Evolutionary conservation across 2,797 vertebrate genomes (phyloP).

Genomic region (Mus spretus): DNA sequence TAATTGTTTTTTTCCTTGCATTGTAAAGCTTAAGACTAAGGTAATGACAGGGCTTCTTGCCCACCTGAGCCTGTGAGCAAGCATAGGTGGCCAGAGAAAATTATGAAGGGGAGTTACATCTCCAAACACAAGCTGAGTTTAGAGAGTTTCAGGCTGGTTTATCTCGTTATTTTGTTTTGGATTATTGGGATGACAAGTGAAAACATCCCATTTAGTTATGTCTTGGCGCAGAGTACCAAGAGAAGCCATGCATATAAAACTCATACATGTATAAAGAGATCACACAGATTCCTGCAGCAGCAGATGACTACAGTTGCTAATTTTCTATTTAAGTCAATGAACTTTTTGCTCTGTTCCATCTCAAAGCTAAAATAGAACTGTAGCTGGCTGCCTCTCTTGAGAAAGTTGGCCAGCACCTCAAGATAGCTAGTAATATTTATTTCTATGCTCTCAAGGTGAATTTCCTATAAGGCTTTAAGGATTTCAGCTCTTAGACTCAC

Average conservation of each 20-base stretch:
- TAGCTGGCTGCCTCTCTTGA: conserved; percentile 4
- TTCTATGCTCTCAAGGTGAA: background rate
- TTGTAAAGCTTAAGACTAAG: background rate
- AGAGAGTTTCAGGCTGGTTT: conserved; percentile 24
- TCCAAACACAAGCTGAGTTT: background rate
- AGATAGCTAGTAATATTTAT: background rate
- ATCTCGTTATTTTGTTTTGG: conserved; percentile 51
- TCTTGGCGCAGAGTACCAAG: conserved; percentile 17
- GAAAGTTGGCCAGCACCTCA: conserved; percentile 34
- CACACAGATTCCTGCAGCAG: background rate
- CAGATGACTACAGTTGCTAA: conserved; percentile 47
- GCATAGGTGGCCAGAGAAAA: background rate
- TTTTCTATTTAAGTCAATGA: conserved; percentile 61
- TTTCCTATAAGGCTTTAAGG: background rate
- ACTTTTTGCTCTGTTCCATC: background rate
- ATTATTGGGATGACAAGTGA: conserved; percentile 40
- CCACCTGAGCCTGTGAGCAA: background rate
- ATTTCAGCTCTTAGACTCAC: background rate
- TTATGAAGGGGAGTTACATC: background rate
- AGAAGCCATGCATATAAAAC: conserved; percentile 59
- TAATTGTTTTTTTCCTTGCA: background rate
- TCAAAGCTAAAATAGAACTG: conserved; percentile 49
- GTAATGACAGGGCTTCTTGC: background rate
- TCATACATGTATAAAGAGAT: conserved; percentile 20
- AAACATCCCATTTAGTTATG: conserved; percentile 60